Evolutionary conservation across 1,140 invertebrate genomes (phyloP).

Genomic region (Drosophila watanabei): DNA sequence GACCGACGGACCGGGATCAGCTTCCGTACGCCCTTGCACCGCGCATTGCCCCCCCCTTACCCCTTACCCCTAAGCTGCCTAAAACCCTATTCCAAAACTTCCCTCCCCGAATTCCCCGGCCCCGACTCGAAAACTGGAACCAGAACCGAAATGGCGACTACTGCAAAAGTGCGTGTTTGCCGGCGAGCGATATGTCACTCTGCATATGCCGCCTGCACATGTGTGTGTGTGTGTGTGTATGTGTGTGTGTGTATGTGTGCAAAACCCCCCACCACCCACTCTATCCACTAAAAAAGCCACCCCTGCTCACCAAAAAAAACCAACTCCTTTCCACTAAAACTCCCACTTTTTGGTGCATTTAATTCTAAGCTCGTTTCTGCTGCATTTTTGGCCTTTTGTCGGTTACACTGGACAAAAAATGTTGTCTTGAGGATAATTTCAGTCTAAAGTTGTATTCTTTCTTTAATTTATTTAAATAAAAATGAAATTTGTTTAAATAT

Average conservation of each 20-base stretch:
- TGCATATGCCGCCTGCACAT: constrained; percentile 26
- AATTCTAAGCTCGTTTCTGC: constrained; percentile 45
- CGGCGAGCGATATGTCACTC: constrained; percentile 63
- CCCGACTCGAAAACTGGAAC: background rate
- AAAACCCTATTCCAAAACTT: background rate
- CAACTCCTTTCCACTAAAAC: background rate
- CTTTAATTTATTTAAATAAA: background rate
- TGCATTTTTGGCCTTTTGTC: constrained; percentile 41
- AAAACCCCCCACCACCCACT: background rate
- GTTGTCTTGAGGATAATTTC: background rate
- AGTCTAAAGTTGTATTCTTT: background rate
- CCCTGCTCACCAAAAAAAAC: too few relatives aligned
- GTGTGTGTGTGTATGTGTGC: background rate
- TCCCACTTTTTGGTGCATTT: constrained; percentile 33
- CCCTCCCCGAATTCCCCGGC: background rate
- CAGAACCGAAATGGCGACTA: constrained; percentile 47
- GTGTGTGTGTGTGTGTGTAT: constrained; percentile 8
- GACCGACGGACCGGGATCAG: constrained; percentile 21
- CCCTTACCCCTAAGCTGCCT: background rate
- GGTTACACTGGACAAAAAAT: constrained; percentile 38
- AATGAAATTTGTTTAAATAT: background rate
- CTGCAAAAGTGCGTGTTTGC: constrained; percentile 80
- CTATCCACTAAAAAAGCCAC: too few relatives aligned
- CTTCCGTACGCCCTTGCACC: background rate
- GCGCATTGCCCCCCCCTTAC: background rate